Evolutionary conservation across 2,797 vertebrate species (phyloP), one percentile per base, ranked within the genome.

Genomic region (Nannoperca obscura): DNA sequence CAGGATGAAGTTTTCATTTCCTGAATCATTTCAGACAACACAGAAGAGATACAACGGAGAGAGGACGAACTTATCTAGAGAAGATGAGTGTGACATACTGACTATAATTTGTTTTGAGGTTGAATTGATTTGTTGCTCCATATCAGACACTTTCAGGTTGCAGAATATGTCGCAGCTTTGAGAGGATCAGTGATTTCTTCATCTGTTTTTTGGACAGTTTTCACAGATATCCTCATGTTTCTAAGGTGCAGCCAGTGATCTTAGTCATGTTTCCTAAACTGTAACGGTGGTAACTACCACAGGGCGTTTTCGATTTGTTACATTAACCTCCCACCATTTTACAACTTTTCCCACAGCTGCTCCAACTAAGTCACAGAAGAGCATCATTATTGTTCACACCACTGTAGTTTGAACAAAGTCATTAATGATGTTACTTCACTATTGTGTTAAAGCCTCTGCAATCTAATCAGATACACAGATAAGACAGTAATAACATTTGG

Each of bases 1-100:
- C 57, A 40, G 59, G 74, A 74, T 69, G 68, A 71, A 57, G 72
- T 65, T 82, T 80, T 82, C 79, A 84, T 86, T 86, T 84, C 75
- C 75, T 80, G 70, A 81, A 74, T 83, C 36, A 76, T 80, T 85
- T 76, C 55, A 66, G 74, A 38, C 71, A 53, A 71, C 64, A 66
- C 71, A 46, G 63, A 22, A 19, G 53, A 79, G 75, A 53, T 19
- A 61, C 57, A 22, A 53, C 19, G 30, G 15, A 71, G 47, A 65
- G 61, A 62, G 71, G 13, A 12, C 34, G 74, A 80, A 71, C 40
- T 72, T 73, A 63, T 71, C 72, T 62, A 8, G 36, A 50, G 34
- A 44, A 74, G 75, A 75, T 50, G 63, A 86, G 57, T 63, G 40
- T 52, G 53, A 66, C 74, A 68, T 27, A 44, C 65, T 27, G 72